Conservation (phyloP, 2,113 vertebrate species). For the Oncorhynchus masou region DNA sequence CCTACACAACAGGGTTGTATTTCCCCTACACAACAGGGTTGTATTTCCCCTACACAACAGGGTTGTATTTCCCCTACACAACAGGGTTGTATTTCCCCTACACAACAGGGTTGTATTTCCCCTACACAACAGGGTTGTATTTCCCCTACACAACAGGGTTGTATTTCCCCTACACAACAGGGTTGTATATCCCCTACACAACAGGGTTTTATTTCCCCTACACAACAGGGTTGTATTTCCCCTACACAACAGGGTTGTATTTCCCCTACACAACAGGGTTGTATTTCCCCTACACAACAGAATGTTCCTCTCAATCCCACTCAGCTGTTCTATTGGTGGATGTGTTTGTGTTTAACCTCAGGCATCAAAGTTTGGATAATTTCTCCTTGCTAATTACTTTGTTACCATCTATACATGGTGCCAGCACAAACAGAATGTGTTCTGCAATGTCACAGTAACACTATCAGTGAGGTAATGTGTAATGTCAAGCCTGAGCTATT, state of each 20-base stretch:
- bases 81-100: constrained; percentile 44
- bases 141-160: constrained; percentile 37
- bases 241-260: constrained; percentile 33
- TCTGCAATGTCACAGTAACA: constrained; percentile 16
- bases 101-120: constrained; percentile 43
- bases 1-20: constrained; percentile 33
- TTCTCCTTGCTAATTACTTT: constrained; percentile 12
- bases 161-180: constrained; percentile 35
- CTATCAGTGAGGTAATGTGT: background rate
- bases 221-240: constrained; percentile 43
- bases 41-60: constrained; percentile 35
- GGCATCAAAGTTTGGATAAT: constrained; percentile 24
- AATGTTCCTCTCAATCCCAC: constrained; percentile 24
- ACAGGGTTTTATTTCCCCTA: constrained; percentile 44
- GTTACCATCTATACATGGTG: constrained; percentile 13
- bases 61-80: constrained; percentile 42
- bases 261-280: constrained; percentile 37
- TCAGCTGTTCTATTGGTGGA: constrained; percentile 38
- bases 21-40: constrained; percentile 36
- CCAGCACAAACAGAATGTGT: constrained; percentile 10
- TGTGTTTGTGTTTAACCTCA: constrained; percentile 46
- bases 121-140: constrained; percentile 33
- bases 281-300: constrained; percentile 47
- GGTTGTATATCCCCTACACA: constrained; percentile 42
- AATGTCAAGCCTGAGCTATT: no score